These are phyloP conservation scores for Cheilosia scutellata DNA, from an alignment of 2,888 invertebrate species.

Conservation along the genomic window DNA sequence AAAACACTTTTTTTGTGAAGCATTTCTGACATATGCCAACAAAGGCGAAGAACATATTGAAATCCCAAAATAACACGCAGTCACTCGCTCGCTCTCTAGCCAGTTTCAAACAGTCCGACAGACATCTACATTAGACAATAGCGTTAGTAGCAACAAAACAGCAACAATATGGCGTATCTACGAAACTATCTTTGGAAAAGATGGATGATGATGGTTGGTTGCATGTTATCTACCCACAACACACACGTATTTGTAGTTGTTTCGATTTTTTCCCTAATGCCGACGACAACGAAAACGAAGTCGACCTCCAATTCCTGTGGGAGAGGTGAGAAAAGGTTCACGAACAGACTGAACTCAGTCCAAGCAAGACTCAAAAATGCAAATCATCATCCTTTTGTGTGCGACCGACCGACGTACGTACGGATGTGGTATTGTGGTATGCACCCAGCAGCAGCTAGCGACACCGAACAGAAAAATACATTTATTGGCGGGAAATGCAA, in stretches of 20 bases:
- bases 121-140: constrained; percentile 62
- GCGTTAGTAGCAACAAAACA: constrained; percentile 13
- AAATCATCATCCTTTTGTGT: constrained; percentile 45
- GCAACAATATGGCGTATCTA: constrained; percentile 34
- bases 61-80: constrained; percentile 68
- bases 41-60: constrained; percentile 69
- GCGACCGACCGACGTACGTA: background rate
- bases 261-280: constrained; percentile 25
- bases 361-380: constrained; percentile 29
- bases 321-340: constrained; percentile 20
- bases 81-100: constrained; percentile 34
- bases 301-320: constrained; percentile 35
- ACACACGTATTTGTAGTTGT: constrained; percentile 20
- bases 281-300: background rate
- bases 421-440: constrained; percentile 46
- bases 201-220: constrained; percentile 65
- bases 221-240: constrained; percentile 58
- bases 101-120: constrained; percentile 54
- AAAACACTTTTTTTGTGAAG: constrained; percentile 10
- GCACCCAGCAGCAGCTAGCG: constrained; percentile 33
- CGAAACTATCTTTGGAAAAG: constrained; percentile 55
- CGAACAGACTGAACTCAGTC: constrained; percentile 35
- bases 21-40: constrained; percentile 71
- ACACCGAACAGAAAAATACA: constrained; percentile 68
- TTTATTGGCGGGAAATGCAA: constrained; percentile 73